These are phyloP conservation scores for Chionis minor DNA, from an alignment of 2,113 vertebrate genomes.

Conservation along the genomic window DNA sequence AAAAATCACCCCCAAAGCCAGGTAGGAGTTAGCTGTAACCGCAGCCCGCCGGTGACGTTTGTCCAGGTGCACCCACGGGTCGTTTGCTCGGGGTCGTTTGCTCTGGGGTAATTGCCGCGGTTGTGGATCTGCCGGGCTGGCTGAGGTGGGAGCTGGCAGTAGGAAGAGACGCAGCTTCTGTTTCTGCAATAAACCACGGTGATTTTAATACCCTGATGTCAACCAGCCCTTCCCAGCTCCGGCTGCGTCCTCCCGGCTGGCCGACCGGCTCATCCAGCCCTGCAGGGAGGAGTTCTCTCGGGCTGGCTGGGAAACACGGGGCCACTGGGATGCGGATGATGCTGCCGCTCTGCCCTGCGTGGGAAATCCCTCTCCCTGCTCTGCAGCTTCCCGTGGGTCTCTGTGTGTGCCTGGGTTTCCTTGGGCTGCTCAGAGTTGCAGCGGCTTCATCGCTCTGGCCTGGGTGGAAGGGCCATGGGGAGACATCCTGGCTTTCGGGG, in stretches of 20 bases:
- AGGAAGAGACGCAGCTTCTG: background rate
- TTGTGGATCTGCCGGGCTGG: background rate
- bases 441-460: rapidly evolving
- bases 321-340: rapidly evolving
- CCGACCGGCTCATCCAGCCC: conserved; percentile 1
- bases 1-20: background rate
- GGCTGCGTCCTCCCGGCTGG: background rate
- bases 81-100: background rate
- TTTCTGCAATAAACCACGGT: rapidly evolving
- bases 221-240: background rate
- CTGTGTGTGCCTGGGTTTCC: background rate
- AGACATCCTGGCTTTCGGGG: background rate
- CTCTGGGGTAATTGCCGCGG: rapidly evolving
- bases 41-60: background rate
- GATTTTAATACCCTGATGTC: background rate
- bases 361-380: background rate
- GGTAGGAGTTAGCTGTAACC: background rate
- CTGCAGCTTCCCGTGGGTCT: background rate
- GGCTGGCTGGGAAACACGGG: background rate
- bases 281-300: background rate
- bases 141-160: background rate
- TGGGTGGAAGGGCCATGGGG: background rate
- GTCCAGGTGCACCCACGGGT: background rate
- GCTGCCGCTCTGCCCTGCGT: background rate
- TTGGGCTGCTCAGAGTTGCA: background rate